Evolutionary conservation across 2,113 vertebrate genomes (phyloP), one percentile per base, ranked within the genome.

Genomic region (Riparia riparia): DNA sequence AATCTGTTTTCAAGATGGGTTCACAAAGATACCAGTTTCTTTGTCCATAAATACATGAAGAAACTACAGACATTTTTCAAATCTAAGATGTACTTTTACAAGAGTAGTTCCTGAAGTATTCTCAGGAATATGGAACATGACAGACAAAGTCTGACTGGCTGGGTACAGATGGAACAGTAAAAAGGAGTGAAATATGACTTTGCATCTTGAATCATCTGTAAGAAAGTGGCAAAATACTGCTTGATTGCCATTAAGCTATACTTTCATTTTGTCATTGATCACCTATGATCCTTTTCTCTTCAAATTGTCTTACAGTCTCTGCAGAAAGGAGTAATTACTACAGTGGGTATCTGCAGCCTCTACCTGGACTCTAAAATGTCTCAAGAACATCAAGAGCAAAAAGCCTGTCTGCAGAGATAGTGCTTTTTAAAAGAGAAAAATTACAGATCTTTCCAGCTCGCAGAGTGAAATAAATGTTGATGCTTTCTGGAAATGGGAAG

Each of bases 261-360:
- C 47, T 88, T 88, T 39, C 28, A 73, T 70, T 73, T 86, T 71
- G 69, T 80, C 63, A 94, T 1, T 41, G 54, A 92, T 90, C 56
- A 88, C 74, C 42, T 89, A 14, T 44, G 60, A 88, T 83, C 39
- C 47, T 80, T 80, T 85, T 66, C 58, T 80, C 63, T 54, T 66
- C 29, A 82, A 93, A 95, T 2, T 60, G 60, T 65, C 47, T 83
- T 66, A 73, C 14, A 74, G 47, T 22, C 51, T 82, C 61, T 78
- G 53, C 73, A 84, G 54, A 77, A 95, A 79, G 37, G 28, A 68
- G 37, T 65, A 94, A 95, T 95, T 91, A 80, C 54, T 94, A 58
- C 18, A 92, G 68, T 51, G 56, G 63, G 39, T 82, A 63, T 86
- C 64, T 77, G 87, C 68, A 93, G 70, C 7, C 71, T 93, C 45